Evolutionary conservation across 2,888 invertebrate genomes (phyloP), one percentile per base, ranked within the genome.

Genomic region (Ellobium chinense): DNA sequence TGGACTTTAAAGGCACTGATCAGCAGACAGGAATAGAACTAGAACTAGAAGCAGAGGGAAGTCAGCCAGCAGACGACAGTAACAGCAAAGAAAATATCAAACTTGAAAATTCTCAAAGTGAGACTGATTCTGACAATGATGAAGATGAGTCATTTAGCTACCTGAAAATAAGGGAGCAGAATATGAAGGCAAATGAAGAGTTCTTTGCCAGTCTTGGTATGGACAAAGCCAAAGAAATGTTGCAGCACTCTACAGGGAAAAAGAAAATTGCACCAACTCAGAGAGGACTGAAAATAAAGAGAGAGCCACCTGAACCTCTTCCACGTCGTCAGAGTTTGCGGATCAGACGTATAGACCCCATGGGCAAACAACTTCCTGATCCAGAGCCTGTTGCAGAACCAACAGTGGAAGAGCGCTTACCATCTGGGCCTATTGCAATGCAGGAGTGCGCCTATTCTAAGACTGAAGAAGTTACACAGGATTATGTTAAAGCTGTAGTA

Each of bases 201-300:
- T 90, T 91, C 78, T 85, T 91, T 29, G 75, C 84, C 31, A 80
- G 85, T 31, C 79, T 91, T 65, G 89, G 89, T 14, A 84, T 91
- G 18, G 29, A 39, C 24, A 29, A 68, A 60, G 74, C 68, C 7
- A 80, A 75, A 75, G 54, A 56, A 66, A n/a, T 31, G 7, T 36
- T 70, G 2, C 29, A 75, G 14, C 37, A 18, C 21, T 72, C 73
- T 12, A 29, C 21, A 1, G 29, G 29, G 7, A 78, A 69, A 29
- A 78, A 78, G 58, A 66, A 80, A n/a, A 1, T 18, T 1, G 34
- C 56, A 31, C 68, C 74, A 9, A 60, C 74, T 21, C 54, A 66
- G 39, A 73, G 68, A 74, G 80, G 80, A 12, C 54, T 80, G 36
- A 74, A 68, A 60, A 18, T 79, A 1, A 68, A 60, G 9, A 73